A percentile compares a stretch with the other conserved stretches of the same genome.
Conservation (phyloP, 2,113 vertebrate species). For the western clawed frog (Xenopus tropicalis) region UCB_Xtro_10.0 CM004449.2:34296001-34296500, state of each 20-base stretch:
- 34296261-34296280: slow-evolving; percentile 2
- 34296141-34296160: not conserved
- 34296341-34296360: not conserved
- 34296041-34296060: too few species aligned
- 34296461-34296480: slow-evolving; percentile 4
- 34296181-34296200: not conserved
- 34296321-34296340: slow-evolving; percentile 7
- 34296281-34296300: slow-evolving; percentile 25
- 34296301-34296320: slow-evolving; percentile 22
- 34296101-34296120: not conserved
- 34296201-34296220: not conserved
- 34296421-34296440: not conserved
- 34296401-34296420: slow-evolving; percentile 6
- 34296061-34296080: too few species aligned
- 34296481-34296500: not conserved
- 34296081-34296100: too few species aligned
- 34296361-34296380: not conserved
- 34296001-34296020: too few species aligned
- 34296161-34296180: not conserved
- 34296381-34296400: slow-evolving; percentile 2
- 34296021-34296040: too few species aligned
- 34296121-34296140: not conserved
- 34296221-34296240: not conserved
- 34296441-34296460: not conserved
- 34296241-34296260: slow-evolving; percentile 1